phyloP scores from a whole-genome alignment of 2,888 invertebrate species.

The Caenorhabditis plicata region DNA sequence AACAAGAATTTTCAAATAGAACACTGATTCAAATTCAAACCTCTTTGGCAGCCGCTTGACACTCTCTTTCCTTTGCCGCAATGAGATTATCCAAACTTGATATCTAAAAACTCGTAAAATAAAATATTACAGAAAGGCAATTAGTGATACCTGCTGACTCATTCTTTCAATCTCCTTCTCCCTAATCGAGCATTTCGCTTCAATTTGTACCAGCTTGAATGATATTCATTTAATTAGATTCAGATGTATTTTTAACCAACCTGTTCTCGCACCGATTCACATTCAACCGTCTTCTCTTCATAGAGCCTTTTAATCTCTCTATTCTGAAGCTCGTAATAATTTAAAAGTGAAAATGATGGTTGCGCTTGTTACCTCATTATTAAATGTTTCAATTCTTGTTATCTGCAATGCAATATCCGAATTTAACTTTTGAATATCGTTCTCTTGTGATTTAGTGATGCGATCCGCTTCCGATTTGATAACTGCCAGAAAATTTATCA shows the following conservation, averaged over 20 bases:
- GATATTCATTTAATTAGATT: too few relatives aligned
- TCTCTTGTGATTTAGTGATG: neutral
- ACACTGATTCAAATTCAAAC: slow-evolving; percentile 2
- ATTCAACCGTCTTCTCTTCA: slow-evolving; percentile 19
- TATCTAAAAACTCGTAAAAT: slow-evolving; percentile 11
- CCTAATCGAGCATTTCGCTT: slow-evolving; percentile 2
- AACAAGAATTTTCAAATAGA: too few relatives aligned
- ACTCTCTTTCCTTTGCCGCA: slow-evolving; percentile 14
- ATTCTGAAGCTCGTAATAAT: slow-evolving; percentile 5
- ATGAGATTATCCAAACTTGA: slow-evolving; percentile 13
- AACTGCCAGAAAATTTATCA: slow-evolving; percentile 5
- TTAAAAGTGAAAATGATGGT: neutral
- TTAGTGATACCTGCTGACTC: slow-evolving; percentile 2
- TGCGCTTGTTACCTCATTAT: slow-evolving; percentile 8
- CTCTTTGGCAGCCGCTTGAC: slow-evolving; percentile 8
- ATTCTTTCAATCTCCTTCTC: slow-evolving; percentile 7
- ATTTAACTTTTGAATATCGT: slow-evolving; percentile 14
- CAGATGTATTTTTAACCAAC: neutral
- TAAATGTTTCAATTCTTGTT: slow-evolving; percentile 15
- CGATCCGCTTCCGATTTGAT: slow-evolving; percentile 2
- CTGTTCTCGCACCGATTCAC: slow-evolving; percentile 22
- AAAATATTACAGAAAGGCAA: slow-evolving; percentile 1
- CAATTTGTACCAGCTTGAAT: slow-evolving; percentile 11
- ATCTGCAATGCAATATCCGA: slow-evolving; percentile 19
- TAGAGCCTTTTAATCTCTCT: slow-evolving; percentile 10